These are phyloP conservation scores for Drosophila navojoa DNA, from an alignment of 1,140 invertebrate species.

Conservation along the genomic window DNA sequence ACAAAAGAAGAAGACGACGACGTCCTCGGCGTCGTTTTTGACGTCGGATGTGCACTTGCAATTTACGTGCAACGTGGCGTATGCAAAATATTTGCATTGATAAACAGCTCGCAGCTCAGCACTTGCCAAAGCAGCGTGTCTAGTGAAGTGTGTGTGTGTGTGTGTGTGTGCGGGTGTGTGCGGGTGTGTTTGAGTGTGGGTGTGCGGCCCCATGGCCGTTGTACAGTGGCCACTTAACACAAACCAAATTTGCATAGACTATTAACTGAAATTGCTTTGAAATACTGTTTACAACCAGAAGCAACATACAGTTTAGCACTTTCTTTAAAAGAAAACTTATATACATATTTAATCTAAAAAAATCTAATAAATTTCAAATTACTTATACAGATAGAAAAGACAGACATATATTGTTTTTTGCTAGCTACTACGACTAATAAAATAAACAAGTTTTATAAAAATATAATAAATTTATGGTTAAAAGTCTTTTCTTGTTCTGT, in stretches of 20 bases:
- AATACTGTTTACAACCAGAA: background rate
- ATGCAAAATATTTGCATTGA: slow-evolving; percentile 82
- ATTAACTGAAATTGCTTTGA: slow-evolving; percentile 9
- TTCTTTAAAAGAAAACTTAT: no score
- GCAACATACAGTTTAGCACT: background rate
- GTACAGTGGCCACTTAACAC: slow-evolving; percentile 47
- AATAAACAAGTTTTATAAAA: no score
- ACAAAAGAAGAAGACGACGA: slow-evolving; percentile 53
- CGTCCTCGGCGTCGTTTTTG: slow-evolving; percentile 28
- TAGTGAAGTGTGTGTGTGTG: slow-evolving; percentile 25
- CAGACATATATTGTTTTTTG: no score
- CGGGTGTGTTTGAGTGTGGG: slow-evolving; percentile 9
- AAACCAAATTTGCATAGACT: slow-evolving; percentile 46
- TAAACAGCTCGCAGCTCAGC: slow-evolving; percentile 66
- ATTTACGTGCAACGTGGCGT: slow-evolving; percentile 79
- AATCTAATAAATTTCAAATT: no score
- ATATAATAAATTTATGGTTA: no score
- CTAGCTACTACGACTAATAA: no score
- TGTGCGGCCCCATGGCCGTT: slow-evolving; percentile 23
- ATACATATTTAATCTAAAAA: no score
- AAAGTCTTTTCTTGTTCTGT: no score
- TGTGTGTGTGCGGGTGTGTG: slow-evolving; percentile 7
- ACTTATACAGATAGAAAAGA: no score
- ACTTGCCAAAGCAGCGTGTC: slow-evolving; percentile 28
- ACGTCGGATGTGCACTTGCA: slow-evolving; percentile 75